phyloP scores from a whole-genome alignment of 30 jellyfish, hydroid and myxozoan species.

The Mastigias papua region DNA sequence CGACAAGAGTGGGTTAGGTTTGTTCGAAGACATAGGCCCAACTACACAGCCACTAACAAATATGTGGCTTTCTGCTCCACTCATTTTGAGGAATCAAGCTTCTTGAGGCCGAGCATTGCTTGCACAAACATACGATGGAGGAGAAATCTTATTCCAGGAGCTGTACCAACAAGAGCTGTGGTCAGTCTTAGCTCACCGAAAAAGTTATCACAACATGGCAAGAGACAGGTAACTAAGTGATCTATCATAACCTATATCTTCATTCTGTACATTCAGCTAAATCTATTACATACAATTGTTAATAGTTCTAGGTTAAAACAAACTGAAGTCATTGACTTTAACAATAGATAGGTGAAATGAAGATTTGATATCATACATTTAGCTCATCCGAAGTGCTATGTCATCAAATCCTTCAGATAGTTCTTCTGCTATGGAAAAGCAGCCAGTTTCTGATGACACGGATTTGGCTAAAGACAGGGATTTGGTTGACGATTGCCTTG shows the following conservation, averaged over 20 bases:
- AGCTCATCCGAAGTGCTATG: background rate
- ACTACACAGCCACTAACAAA: background rate
- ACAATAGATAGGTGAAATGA: background rate
- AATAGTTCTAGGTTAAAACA: background rate
- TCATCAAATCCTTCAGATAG: background rate
- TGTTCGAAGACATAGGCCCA: conserved; percentile 41
- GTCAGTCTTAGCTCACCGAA: background rate
- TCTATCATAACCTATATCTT: background rate
- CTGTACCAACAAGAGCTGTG: conserved; percentile 34
- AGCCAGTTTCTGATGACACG: background rate
- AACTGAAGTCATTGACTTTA: background rate
- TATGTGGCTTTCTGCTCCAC: background rate
- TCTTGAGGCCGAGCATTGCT: background rate
- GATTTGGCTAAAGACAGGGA: background rate
- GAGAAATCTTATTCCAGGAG: conserved; percentile 1
- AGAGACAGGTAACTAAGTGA: background rate
- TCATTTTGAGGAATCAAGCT: conserved; percentile 28
- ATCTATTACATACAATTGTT: background rate
- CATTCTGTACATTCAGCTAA: background rate
- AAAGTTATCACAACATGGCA: background rate
- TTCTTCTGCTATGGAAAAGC: background rate
- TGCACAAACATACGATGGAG: conserved; percentile 9
- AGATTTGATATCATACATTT: background rate
- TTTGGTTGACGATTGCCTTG: background rate
- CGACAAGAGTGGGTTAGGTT: conserved; percentile 30